These are phyloP conservation scores for Pterocles burchelli DNA, from an alignment of 2,113 vertebrate genomes.

Conservation along the genomic window DNA sequence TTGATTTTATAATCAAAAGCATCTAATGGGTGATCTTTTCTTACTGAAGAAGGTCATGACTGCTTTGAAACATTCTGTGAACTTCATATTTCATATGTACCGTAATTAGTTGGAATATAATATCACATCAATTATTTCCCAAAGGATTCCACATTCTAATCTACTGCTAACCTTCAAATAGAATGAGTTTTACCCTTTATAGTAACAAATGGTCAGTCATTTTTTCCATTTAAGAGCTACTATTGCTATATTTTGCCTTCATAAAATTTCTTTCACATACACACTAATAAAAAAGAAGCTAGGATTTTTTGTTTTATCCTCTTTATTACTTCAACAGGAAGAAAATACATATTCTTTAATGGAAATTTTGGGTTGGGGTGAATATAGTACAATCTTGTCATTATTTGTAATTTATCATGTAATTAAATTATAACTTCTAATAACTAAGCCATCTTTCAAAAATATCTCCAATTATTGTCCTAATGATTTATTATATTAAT, in stretches of 20 bases:
- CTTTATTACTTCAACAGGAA: not conserved
- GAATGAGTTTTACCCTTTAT: conserved; percentile 13
- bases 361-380: not conserved
- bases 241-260: not conserved
- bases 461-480: conserved; percentile 29
- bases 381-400: not conserved
- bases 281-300: not conserved
- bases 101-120: conserved; percentile 53
- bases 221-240: not conserved
- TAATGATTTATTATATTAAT: conserved; percentile 68
- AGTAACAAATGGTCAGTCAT: not conserved
- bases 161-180: conserved; percentile 13
- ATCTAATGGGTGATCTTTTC: conserved; percentile 56
- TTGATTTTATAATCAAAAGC: conserved; percentile 56
- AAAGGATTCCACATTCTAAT: not conserved
- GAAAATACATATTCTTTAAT: not conserved
- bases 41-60: conserved; percentile 30
- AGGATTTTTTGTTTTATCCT: not conserved
- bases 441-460: conserved; percentile 33
- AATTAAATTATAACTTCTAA: conserved; percentile 52
- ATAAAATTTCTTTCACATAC: not conserved
- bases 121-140: conserved; percentile 36
- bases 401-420: conserved; percentile 19
- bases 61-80: conserved; percentile 53
- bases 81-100: conserved; percentile 2